Evolutionary conservation across 2,888 invertebrate species (phyloP).

Genomic region (Harpalus rubripes): DNA sequence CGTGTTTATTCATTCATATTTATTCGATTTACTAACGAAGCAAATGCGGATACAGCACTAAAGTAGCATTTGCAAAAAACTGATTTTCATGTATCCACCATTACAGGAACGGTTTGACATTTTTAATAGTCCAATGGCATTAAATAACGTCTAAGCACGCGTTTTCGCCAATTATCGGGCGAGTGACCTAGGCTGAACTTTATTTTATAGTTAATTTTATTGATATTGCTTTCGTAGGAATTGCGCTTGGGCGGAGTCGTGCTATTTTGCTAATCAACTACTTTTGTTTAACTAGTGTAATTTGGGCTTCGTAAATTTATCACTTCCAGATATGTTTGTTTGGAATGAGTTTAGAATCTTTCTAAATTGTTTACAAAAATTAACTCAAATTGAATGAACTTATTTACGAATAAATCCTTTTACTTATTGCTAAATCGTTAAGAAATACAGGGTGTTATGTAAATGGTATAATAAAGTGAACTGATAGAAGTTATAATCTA

Average conservation of each 20-base stretch:
- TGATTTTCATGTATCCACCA: conserved; percentile 47
- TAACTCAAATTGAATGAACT: neutral
- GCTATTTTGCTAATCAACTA: conserved; percentile 54
- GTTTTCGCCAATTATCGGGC: conserved; percentile 53
- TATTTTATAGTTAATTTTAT: conserved; percentile 57
- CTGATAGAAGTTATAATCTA: no score
- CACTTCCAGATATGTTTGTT: conserved; percentile 6
- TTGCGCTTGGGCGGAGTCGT: conserved; percentile 47
- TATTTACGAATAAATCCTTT: neutral
- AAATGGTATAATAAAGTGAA: no score
- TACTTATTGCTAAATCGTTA: neutral
- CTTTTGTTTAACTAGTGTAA: conserved; percentile 35
- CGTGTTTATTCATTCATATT: conserved; percentile 15
- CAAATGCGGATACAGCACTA: conserved; percentile 35
- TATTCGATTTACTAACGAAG: conserved; percentile 22
- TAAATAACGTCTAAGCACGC: conserved; percentile 46
- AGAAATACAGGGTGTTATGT: no score
- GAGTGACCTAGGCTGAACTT: conserved; percentile 58
- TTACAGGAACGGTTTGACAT: conserved; percentile 31
- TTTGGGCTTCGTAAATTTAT: conserved; percentile 15
- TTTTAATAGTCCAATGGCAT: conserved; percentile 33
- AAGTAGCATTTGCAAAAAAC: conserved; percentile 34
- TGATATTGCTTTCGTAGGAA: conserved; percentile 42
- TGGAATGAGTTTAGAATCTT: conserved; percentile 13
- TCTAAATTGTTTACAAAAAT: conserved; percentile 13